phyloP scores from a whole-genome alignment of 2,797 vertebrate genomes.

The Cossypha dichroa region DNA sequence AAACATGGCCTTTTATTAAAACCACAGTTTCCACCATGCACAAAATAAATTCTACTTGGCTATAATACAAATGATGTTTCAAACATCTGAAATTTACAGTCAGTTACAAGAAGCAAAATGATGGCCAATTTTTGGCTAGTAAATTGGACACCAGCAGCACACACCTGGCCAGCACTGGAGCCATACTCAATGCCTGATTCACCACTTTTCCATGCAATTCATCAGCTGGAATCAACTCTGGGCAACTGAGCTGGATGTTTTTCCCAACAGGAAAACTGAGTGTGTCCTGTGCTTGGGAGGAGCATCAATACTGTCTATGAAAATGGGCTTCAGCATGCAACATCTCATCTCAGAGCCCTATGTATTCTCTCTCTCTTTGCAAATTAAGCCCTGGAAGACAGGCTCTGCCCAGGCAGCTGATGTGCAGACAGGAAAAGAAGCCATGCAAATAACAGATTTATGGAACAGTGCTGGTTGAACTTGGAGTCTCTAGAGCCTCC shows the following conservation, averaged over 20 bases:
- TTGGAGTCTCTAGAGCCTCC: not conserved
- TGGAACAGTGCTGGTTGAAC: not conserved
- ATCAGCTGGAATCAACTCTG: not conserved
- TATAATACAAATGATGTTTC: slow-evolving; percentile 7
- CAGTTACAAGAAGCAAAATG: not conserved
- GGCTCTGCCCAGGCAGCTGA: not conserved
- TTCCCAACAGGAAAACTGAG: not conserved
- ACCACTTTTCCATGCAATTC: not conserved
- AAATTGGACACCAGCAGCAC: not conserved
- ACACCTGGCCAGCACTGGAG: not conserved
- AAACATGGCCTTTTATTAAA: slow-evolving; percentile 49
- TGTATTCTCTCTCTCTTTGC: not conserved
- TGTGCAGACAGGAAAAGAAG: not conserved
- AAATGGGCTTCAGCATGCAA: not conserved
- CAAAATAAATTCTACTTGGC: slow-evolving; percentile 15
- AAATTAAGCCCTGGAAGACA: not conserved
- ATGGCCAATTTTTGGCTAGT: not conserved
- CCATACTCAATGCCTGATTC: not conserved
- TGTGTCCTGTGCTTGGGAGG: not conserved
- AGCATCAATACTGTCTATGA: not conserved
- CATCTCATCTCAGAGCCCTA: not conserved
- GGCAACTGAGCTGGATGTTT: not conserved
- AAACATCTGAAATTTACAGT: not conserved
- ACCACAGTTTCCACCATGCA: not conserved
- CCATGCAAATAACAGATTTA: not conserved